Percentiles rank a stretch among this genome's conserved stretches.
phyloP scores from a whole-genome alignment of 2,113 vertebrate species.

The Hipposideros armiger region DNA sequence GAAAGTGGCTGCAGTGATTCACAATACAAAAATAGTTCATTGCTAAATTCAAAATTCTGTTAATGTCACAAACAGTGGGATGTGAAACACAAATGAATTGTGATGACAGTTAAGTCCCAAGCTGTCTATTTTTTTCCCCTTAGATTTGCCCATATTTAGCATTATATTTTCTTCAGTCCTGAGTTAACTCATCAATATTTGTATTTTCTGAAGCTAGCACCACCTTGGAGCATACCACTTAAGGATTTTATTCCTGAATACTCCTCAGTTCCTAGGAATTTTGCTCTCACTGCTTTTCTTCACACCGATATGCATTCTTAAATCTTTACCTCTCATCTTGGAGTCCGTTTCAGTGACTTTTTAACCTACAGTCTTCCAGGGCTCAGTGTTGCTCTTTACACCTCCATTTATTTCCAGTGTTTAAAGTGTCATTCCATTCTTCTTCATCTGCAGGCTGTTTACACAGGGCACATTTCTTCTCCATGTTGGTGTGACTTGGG shows the following conservation, averaged over 20 bases:
- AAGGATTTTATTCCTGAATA: conserved; percentile 61
- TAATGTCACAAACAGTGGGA: conserved; percentile 84
- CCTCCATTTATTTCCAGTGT: neutral
- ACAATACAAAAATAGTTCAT: conserved; percentile 83
- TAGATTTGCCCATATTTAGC: conserved; percentile 75
- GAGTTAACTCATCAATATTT: conserved; percentile 83
- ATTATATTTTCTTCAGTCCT: conserved; percentile 80
- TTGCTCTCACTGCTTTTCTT: conserved; percentile 11
- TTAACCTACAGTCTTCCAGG: neutral
- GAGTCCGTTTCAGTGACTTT: neutral
- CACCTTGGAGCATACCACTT: conserved; percentile 14
- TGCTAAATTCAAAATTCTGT: conserved; percentile 84
- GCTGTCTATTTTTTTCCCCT: conserved; percentile 75
- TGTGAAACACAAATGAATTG: conserved; percentile 83
- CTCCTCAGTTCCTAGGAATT: conserved; percentile 7
- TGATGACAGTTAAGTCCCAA: conserved; percentile 84
- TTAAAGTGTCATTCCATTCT: neutral
- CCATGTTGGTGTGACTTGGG: neutral
- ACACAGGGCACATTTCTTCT: neutral
- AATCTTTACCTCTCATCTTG: neutral
- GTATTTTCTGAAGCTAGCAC: conserved; percentile 76
- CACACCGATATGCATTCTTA: neutral
- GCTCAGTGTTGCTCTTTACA: neutral
- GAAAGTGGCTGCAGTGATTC: conserved; percentile 82
- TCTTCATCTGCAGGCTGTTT: neutral